These are phyloP conservation scores for Leptinotarsa texana DNA, from an alignment of 1,140 invertebrate species.

Conservation along the genomic window DNA sequence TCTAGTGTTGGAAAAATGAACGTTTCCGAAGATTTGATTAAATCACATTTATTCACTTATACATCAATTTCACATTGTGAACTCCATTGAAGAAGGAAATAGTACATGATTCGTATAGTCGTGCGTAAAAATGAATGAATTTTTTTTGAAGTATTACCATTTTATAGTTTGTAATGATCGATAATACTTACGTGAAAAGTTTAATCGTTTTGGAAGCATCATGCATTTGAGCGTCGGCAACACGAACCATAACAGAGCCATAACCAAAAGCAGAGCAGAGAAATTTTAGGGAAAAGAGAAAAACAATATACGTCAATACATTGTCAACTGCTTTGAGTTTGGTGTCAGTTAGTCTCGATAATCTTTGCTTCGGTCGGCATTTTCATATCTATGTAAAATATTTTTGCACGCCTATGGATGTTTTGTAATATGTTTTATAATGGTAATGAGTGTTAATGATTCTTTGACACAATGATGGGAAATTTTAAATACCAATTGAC, in stretches of 20 bases:
- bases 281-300: constrained; percentile 72
- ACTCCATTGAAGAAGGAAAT: too few relatives aligned
- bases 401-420: not conserved
- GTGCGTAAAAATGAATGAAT: too few relatives aligned
- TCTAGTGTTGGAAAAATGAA: too few relatives aligned
- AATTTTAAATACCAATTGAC: not conserved
- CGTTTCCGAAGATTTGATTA: too few relatives aligned
- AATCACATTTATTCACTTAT: too few relatives aligned
- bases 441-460: rapidly evolving
- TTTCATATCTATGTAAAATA: not conserved
- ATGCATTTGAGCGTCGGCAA: constrained; percentile 73
- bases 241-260: constrained; percentile 70
- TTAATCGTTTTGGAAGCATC: constrained; percentile 67
- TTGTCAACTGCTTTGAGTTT: constrained; percentile 50
- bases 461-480: not conserved
- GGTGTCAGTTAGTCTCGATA: constrained; percentile 47
- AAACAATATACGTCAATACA: constrained; percentile 61
- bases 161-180: not conserved
- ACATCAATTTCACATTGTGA: too few relatives aligned
- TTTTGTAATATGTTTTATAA: not conserved
- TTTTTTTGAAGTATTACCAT: not conserved
- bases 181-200: constrained; percentile 75
- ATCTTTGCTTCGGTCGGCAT: constrained; percentile 49
- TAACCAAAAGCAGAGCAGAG: constrained; percentile 74
- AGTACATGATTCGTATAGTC: too few relatives aligned